Evolutionary conservation across 2,113 vertebrate genomes (phyloP), one percentile per base, ranked within the genome.

Genomic region (Cryptomyrus ogoouensis): DNA sequence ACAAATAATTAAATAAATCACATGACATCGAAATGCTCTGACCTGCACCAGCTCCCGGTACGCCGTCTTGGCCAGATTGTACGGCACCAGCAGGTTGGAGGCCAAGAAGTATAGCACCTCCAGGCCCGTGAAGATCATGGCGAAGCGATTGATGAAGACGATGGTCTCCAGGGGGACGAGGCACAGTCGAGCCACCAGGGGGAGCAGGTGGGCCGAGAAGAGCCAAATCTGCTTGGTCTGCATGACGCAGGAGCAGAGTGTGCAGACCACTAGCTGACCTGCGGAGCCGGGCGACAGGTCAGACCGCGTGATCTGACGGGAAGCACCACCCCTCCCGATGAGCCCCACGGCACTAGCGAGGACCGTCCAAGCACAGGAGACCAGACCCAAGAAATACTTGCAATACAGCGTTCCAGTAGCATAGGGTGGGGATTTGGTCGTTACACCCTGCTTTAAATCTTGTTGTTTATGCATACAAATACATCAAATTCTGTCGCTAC

Each of bases 141-240:
- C 98, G 92, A 99, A 99, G 94, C 97, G 98, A 95, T 99, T 99
- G 96, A 99, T 98, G 95, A 99, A 93, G 86, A 99, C 97, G 1
- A 99, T 98, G 66, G 97, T 99, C 94, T 99, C 98, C 91, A 99
- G 92, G 10, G 98, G 98, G 84, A 99, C 97, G 17, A 99, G 96
- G 94, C 98, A 99, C 90, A 99, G 97, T 0, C 98, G 95, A 47
- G 98, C 98, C 95, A 98, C 96, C 89, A 99, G 96, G 93, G 98
- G 98, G 93, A 99, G 97, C 94, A 99, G 97, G 91, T 99, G 98
- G 91, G 98, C 98, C 0, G 98, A 99, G 91, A 99, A 99, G 0
- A 99, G 97, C 98, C 98, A 99, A 91, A 99, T 99, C 95, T 98
- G 97, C 92, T 99, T 99, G 31, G 98, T 99, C 94, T 98, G 98